These are phyloP conservation scores for Danaus melanippus DNA, from an alignment of 1,140 invertebrate genomes.

Conservation along the genomic window DNA sequence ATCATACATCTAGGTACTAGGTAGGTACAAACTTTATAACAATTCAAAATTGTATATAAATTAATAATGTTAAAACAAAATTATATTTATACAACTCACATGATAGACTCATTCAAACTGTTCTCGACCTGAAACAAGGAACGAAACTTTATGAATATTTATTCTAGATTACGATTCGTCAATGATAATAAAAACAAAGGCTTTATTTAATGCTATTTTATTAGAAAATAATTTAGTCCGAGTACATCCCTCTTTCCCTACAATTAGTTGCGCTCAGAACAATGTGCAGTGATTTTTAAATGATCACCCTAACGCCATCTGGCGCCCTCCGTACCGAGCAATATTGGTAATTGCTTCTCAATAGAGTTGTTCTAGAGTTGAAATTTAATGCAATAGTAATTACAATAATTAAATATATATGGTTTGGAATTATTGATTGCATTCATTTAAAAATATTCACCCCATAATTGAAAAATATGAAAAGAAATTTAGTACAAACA, in stretches of 20 bases:
- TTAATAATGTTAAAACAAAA: too few species aligned
- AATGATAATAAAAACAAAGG: too few species aligned
- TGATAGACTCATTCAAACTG: too few species aligned
- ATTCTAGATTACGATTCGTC: too few species aligned
- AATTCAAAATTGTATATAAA: too few species aligned
- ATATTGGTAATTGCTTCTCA: conserved; percentile 63
- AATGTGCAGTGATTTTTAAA: conserved; percentile 71
- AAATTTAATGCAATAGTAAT: conserved; percentile 14
- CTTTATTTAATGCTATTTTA: conserved; percentile 26
- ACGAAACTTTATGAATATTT: too few species aligned
- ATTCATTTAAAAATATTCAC: not conserved
- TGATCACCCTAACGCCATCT: conserved; percentile 62
- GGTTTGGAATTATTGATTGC: conserved; percentile 9
- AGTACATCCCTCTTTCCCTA: conserved; percentile 56
- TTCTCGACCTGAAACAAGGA: too few species aligned
- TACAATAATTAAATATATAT: conserved; percentile 1
- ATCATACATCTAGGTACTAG: too few species aligned
- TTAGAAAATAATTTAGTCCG: conserved; percentile 63
- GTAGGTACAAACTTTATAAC: too few species aligned
- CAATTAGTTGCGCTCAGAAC: conserved; percentile 67
- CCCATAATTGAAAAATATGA: too few species aligned
- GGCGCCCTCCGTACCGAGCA: conserved; percentile 50
- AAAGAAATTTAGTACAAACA: too few species aligned
- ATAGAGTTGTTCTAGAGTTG: conserved; percentile 27
- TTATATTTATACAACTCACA: too few species aligned